A percentile compares a stretch with the other conserved stretches of the same genome.
These are phyloP conservation scores for Anisognathus igniventris DNA, from an alignment of 2,797 vertebrate genomes.

Conservation along the genomic window DNA sequence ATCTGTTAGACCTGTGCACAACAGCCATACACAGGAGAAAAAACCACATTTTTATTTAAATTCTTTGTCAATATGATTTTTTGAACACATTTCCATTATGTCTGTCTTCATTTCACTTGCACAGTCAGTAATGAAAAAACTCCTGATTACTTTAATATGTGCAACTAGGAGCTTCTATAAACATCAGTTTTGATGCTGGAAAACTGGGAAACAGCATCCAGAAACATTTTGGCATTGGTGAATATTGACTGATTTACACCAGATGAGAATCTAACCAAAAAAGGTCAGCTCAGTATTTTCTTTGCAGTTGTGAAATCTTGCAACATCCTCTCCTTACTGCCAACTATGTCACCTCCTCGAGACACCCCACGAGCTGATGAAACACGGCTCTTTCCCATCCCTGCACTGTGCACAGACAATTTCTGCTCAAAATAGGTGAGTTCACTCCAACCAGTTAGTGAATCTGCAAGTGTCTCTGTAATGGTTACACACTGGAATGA, in stretches of 20 bases:
- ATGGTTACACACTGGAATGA: neutral
- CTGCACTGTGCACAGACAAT: neutral
- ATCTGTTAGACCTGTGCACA: slow-evolving; percentile 17
- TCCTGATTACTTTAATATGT: slow-evolving; percentile 49
- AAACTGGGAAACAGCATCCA: neutral
- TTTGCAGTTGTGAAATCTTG: neutral
- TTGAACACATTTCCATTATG: slow-evolving; percentile 34
- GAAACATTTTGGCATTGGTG: neutral
- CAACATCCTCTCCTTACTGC: neutral
- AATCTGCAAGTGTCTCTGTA: neutral
- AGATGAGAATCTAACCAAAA: neutral
- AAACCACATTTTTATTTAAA: neutral
- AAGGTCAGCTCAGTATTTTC: neutral
- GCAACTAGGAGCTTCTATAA: neutral
- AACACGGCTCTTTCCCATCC: neutral
- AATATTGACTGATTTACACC: neutral
- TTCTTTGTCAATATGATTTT: slow-evolving; percentile 19
- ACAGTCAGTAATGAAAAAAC: slow-evolving; percentile 39
- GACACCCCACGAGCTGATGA: neutral
- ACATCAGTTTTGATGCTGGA: neutral
- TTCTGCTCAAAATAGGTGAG: neutral
- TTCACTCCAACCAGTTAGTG: neutral
- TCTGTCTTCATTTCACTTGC: slow-evolving; percentile 49
- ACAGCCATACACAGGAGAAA: slow-evolving; percentile 3
- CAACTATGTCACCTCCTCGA: neutral